phyloP scores from a whole-genome alignment of 1,140 invertebrate species.

The Drosophila varians region DNA sequence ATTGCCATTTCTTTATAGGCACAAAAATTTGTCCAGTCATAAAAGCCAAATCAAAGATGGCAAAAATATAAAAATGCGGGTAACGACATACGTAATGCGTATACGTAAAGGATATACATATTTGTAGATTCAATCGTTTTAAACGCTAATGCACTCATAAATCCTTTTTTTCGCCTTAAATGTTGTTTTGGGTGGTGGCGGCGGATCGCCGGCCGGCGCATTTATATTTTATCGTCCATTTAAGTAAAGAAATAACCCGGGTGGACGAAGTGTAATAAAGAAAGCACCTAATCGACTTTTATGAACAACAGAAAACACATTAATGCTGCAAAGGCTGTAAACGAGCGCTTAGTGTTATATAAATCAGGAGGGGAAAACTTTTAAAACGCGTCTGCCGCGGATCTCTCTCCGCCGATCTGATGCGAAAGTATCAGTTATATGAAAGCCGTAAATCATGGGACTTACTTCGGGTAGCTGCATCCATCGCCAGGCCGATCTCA shows the following conservation, averaged over 20 bases:
- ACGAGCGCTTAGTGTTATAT: conserved; percentile 50
- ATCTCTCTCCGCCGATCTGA: neutral
- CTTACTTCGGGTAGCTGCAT: neutral
- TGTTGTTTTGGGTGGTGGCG: conserved; percentile 32
- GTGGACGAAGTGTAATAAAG: conserved; percentile 45
- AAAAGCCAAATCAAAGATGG: conserved; percentile 38
- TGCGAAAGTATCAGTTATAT: conserved; percentile 27
- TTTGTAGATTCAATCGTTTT: conserved; percentile 59
- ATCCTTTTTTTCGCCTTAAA: conserved; percentile 39
- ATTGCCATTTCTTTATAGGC: conserved; percentile 61
- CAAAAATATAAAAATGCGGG: conserved; percentile 16
- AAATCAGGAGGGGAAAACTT: conserved; percentile 20
- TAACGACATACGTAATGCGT: neutral
- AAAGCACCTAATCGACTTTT: conserved; percentile 52
- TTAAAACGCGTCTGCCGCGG: conserved; percentile 4
- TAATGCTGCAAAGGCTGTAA: conserved; percentile 46
- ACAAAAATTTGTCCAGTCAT: conserved; percentile 68
- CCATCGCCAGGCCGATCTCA: conserved; percentile 1
- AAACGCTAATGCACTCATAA: conserved; percentile 68
- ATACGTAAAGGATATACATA: conserved; percentile 16
- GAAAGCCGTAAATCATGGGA: conserved; percentile 27
- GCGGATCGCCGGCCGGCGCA: conserved; percentile 17
- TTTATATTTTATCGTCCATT: conserved; percentile 46
- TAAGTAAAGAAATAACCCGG: conserved; percentile 31
- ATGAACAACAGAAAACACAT: conserved; percentile 45